Percentiles rank a stretch among this genome's conserved stretches.
phyloP scores from a whole-genome alignment of 2,888 invertebrate species.

The Clanis bilineata region DNA sequence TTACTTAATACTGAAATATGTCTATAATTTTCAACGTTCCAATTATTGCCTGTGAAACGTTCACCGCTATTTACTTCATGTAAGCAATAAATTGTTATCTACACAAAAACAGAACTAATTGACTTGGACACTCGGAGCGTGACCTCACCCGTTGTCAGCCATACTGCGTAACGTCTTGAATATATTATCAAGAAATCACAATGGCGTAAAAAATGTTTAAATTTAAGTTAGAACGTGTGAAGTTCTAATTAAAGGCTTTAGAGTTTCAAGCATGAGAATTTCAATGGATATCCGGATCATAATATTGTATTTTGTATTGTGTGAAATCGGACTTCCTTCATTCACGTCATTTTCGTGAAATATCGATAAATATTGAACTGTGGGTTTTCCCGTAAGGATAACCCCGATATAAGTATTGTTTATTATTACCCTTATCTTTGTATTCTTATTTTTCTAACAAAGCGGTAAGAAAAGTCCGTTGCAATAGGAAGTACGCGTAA shows the following conservation, averaged over 20 bases:
- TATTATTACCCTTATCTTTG: too few relatives aligned
- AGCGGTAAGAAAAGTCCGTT: not conserved
- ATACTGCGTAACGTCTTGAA: slow-evolving; percentile 25
- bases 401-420: too few relatives aligned
- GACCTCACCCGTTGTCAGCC: slow-evolving; percentile 20
- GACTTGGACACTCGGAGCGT: slow-evolving; percentile 26
- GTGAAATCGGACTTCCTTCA: too few relatives aligned
- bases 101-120: slow-evolving; percentile 21
- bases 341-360: too few relatives aligned
- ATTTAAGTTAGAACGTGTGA: slow-evolving; percentile 10
- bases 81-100: slow-evolving; percentile 16
- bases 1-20: not conserved
- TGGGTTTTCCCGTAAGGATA: too few relatives aligned
- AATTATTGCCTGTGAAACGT: not conserved
- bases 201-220: slow-evolving; percentile 16
- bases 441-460: too few relatives aligned
- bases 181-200: slow-evolving; percentile 15
- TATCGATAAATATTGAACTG: too few relatives aligned
- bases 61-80: not conserved
- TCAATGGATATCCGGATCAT: too few relatives aligned
- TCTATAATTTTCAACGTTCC: not conserved
- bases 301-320: too few relatives aligned
- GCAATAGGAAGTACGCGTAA: not conserved
- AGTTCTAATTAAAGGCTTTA: not conserved
- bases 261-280: not conserved